Evolutionary conservation across 92 coral and sea anemone species (phyloP).

Genomic region (Pocillopora grandis): DNA sequence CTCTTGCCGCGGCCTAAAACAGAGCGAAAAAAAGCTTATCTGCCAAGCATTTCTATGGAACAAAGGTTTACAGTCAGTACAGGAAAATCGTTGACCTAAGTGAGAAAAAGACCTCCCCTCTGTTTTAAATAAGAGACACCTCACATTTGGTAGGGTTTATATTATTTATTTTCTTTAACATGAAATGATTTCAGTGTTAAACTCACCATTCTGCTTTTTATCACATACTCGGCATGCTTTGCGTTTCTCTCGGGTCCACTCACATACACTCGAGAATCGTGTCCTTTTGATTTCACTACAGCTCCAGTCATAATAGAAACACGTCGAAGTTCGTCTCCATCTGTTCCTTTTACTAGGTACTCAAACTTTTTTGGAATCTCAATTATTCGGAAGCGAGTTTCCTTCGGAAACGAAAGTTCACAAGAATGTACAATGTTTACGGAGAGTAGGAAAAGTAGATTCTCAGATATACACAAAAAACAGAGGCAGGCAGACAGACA

Average conservation of each 20-base stretch:
- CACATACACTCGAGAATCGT: background rate
- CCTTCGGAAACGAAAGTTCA: background rate
- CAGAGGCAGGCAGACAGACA: background rate
- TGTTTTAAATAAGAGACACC: too few relatives aligned
- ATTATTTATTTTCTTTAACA: background rate
- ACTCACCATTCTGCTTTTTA: slow-evolving; percentile 27
- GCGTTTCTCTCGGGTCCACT: slow-evolving; percentile 5
- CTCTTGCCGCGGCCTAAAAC: slow-evolving; percentile 8
- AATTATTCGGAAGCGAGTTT: background rate
- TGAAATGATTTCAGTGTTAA: background rate
- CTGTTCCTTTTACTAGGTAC: slow-evolving; percentile 23
- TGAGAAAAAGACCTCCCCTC: too few relatives aligned
- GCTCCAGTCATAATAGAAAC: slow-evolving; percentile 29
- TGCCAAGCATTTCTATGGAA: too few relatives aligned
- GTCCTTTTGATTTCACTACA: background rate
- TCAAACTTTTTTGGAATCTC: slow-evolving; percentile 14
- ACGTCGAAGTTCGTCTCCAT: slow-evolving; percentile 31
- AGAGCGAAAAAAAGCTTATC: too few relatives aligned
- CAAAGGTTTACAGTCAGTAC: too few relatives aligned
- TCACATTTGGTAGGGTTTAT: too few relatives aligned
- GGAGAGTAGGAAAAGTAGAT: too few relatives aligned
- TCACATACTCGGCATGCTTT: slow-evolving; percentile 30
- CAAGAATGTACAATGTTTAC: background rate
- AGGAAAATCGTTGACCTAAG: too few relatives aligned
- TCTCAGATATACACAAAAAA: too few relatives aligned